Percentiles rank a stretch among this genome's conserved stretches.
These are phyloP conservation scores for Aphodius granarius DNA, from an alignment of 2,888 invertebrate species.

Conservation along the genomic window DNA sequence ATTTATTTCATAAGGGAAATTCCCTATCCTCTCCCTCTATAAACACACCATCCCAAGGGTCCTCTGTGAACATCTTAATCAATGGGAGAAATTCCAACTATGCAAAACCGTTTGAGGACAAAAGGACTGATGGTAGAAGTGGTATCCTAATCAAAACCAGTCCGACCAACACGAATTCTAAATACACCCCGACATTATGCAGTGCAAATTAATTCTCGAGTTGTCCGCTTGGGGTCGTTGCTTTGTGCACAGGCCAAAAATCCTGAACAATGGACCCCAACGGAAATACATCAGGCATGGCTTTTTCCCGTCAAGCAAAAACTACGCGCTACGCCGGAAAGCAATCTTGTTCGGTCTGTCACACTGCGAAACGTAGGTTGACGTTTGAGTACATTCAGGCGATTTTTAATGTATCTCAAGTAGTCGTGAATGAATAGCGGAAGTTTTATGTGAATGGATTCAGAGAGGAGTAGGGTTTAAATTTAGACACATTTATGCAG, in stretches of 20 bases:
- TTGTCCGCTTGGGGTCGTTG: neutral
- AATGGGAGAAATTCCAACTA: neutral
- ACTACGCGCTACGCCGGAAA: neutral
- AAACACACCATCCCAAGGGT: neutral
- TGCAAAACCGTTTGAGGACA: neutral
- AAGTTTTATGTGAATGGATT: too few relatives aligned
- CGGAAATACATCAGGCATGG: neutral
- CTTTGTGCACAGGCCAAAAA: neutral
- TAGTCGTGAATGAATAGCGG: neutral
- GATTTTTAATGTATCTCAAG: neutral
- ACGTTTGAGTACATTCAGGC: neutral
- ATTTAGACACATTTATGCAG: too few relatives aligned
- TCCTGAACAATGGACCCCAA: neutral
- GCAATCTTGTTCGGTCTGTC: neutral
- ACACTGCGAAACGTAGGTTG: neutral
- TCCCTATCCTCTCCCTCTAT: neutral
- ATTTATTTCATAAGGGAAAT: too few relatives aligned
- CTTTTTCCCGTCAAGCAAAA: neutral
- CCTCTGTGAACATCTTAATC: neutral
- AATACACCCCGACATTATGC: neutral
- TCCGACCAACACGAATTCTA: neutral
- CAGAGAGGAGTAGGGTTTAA: too few relatives aligned
- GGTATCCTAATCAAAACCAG: neutral
- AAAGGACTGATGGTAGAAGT: neutral
- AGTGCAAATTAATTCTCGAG: neutral